These are phyloP conservation scores for Dasyurus viverrinus DNA, from an alignment of 2,113 vertebrate genomes.

Conservation along the genomic window DNA sequence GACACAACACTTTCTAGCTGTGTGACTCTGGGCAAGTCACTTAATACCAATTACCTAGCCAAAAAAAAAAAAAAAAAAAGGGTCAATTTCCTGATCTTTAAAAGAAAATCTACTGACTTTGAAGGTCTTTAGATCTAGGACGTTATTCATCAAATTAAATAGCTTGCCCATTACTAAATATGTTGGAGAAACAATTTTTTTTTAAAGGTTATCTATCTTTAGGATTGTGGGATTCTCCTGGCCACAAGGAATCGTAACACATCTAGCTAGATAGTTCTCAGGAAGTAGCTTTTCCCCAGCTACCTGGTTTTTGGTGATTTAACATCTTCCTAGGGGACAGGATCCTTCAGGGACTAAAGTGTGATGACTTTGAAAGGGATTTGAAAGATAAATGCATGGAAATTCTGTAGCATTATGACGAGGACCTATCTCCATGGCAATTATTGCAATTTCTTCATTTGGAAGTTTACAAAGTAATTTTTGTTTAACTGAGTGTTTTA, in stretches of 20 bases:
- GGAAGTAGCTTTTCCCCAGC: neutral
- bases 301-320: neutral
- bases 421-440: neutral
- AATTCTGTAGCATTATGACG: neutral
- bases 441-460: neutral
- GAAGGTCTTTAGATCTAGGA: neutral
- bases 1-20: no score
- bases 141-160: neutral
- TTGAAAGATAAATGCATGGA: neutral
- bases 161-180: neutral
- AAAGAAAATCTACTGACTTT: neutral
- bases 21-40: no score
- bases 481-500: neutral
- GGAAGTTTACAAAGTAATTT: neutral
- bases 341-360: neutral
- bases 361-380: neutral
- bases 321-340: neutral
- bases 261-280: neutral
- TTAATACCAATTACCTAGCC: no score
- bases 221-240: neutral
- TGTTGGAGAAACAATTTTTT: neutral
- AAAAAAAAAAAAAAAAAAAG: no score
- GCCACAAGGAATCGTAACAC: neutral
- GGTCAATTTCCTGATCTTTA: neutral
- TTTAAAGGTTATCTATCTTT: neutral